phyloP scores from a whole-genome alignment of 2,888 invertebrate species.

The Drosophila testacea region DNA sequence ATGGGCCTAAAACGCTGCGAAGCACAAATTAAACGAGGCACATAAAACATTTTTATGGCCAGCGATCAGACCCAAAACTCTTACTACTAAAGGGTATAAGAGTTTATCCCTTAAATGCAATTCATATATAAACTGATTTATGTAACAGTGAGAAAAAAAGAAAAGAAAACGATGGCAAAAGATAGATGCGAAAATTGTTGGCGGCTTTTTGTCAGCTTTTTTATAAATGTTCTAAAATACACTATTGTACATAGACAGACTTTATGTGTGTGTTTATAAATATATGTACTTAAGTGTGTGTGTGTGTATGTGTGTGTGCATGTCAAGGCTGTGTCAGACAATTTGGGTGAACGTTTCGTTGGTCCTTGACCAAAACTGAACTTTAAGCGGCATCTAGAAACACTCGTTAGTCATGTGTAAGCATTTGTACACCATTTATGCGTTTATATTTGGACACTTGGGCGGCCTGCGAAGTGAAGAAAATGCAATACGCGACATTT shows the following conservation, averaged over 20 bases:
- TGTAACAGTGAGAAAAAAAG: constrained; percentile 29
- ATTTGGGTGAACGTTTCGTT: constrained; percentile 31
- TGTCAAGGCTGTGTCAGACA: constrained; percentile 63
- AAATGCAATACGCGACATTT: constrained; percentile 46
- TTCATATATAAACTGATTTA: constrained; percentile 57
- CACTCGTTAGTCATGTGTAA: constrained; percentile 7
- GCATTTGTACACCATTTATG: neutral
- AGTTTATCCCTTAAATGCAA: constrained; percentile 20
- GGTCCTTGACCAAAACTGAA: constrained; percentile 69
- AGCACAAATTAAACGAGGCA: constrained; percentile 52
- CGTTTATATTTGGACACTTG: constrained; percentile 9
- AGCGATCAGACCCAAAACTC: neutral
- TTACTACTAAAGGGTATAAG: neutral
- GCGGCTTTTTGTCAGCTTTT: constrained; percentile 49
- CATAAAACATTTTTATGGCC: constrained; percentile 62
- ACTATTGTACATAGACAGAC: constrained; percentile 1
- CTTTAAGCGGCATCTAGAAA: constrained; percentile 52
- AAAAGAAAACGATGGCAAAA: neutral
- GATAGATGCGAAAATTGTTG: constrained; percentile 23
- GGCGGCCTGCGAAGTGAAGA: constrained; percentile 26
- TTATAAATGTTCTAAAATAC: constrained; percentile 51
- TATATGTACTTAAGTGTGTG: neutral
- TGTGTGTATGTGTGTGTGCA: neutral
- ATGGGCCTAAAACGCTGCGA: constrained; percentile 43
- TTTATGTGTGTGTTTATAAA: neutral